phyloP scores from a whole-genome alignment of 1,140 invertebrate species.

The Plodia interpunctella region DNA sequence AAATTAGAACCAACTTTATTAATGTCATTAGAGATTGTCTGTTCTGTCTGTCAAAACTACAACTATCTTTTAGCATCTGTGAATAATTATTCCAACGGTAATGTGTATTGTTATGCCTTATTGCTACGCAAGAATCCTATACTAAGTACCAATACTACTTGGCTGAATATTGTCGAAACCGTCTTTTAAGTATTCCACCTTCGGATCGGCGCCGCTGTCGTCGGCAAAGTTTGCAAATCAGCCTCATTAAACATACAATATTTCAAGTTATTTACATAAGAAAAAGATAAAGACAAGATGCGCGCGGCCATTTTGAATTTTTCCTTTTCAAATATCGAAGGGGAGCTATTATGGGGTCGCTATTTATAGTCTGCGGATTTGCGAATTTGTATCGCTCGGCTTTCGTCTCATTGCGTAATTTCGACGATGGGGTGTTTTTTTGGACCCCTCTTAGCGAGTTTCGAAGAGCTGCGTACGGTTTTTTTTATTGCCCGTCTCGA shows the following conservation, averaged over 20 bases:
- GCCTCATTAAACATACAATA: constrained; percentile 38
- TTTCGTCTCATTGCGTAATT: constrained; percentile 43
- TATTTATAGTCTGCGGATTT: constrained; percentile 10
- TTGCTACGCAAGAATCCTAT: too few relatives aligned
- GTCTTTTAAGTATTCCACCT: constrained; percentile 3
- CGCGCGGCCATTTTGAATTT: constrained; percentile 37
- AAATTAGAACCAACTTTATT: too few relatives aligned
- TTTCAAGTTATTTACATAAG: constrained; percentile 41
- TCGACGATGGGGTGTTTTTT: constrained; percentile 32
- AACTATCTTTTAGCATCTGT: too few relatives aligned
- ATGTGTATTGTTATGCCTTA: too few relatives aligned
- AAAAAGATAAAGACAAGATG: constrained; percentile 46
- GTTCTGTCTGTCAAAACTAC: too few relatives aligned
- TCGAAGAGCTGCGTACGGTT: constrained; percentile 24
- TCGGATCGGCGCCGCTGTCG: constrained; percentile 22
- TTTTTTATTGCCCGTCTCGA: constrained; percentile 19
- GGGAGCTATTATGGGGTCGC: constrained; percentile 30
- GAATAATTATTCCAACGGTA: too few relatives aligned
- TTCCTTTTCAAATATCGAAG: constrained; percentile 37
- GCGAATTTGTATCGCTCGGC: constrained; percentile 37
- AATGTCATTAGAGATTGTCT: too few relatives aligned
- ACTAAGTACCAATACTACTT: too few relatives aligned
- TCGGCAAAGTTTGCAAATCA: constrained; percentile 34
- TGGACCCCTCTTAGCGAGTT: constrained; percentile 20
- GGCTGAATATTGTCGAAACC: too few relatives aligned